Base-by-base conservation (phyloP, 2,797 vertebrate species). In the Hoplostethus mediterraneus region DNA sequence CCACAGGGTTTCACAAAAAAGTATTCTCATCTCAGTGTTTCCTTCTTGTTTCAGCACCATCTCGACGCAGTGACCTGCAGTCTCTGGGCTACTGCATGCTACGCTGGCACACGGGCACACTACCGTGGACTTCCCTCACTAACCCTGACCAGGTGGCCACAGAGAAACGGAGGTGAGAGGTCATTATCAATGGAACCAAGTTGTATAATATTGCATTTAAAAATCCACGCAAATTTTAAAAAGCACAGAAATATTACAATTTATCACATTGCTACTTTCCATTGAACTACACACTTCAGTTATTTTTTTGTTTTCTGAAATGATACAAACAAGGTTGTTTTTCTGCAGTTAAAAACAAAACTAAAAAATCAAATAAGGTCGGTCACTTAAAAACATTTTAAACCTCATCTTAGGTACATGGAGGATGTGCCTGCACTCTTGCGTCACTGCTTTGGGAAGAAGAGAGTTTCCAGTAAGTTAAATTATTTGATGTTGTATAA, bases 61-160 rank as follows among this genome's bases (percentile, higher is more conserved):
- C 96, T 76, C 95, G 97, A 10, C 96, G 97, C 69, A 97, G 97
- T 40, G 98, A 99, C 87, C 91, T 99, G 69, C 96, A 99, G 91
- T 95, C 96, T 73, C 85, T 99, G 86, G 97, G 96, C 76, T 99
- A 97, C 87, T 99, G 97, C 80, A 91, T 98, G 89, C 86, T 98
- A 67, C 95, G 89, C 55, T 99, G 97, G 97, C 92, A 96, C 73
- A 95, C 88, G 0, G 96, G 96, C 4, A 64, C 61, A 8, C 94
- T 99, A 82, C 97, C 98, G 0, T 99, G 98, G 98, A 93, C 92
- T 16, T 63, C 63, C 1, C 66, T 92, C 30, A 78, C 92, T 33
- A 73, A 93, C 14, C 90, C 92, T 0, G 83, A 93, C 42, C 77
- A 82, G 40, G 91, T 98, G 58, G 80, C 94, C 73, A 53, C 89